phyloP scores from a whole-genome alignment of 1,140 invertebrate genomes.

The Cydia amplana region DNA sequence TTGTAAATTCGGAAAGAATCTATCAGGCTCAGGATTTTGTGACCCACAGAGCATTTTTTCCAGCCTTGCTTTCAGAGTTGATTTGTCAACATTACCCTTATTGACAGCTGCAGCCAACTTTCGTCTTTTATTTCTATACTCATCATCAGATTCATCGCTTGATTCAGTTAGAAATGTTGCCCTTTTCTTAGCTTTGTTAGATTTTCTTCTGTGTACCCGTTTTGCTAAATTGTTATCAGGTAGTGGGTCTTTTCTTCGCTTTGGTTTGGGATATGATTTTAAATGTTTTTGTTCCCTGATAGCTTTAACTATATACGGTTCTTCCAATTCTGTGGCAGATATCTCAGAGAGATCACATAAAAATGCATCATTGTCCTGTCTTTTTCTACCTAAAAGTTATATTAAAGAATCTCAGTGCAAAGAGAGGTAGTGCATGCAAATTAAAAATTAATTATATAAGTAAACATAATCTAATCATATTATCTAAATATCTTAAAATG shows the following conservation, averaged over 20 bases:
- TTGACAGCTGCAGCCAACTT: conserved; percentile 65
- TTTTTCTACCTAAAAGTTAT: conserved; percentile 59
- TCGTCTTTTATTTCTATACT: conserved; percentile 68
- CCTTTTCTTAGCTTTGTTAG: conserved; percentile 48
- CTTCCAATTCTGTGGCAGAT: conserved; percentile 55
- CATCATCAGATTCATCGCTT: conserved; percentile 70
- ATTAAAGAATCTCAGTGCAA: conserved; percentile 38
- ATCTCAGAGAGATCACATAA: conserved; percentile 55
- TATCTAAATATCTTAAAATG: background rate
- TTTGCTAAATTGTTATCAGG: conserved; percentile 41
- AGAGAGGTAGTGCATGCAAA: conserved; percentile 7
- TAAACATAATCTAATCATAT: background rate
- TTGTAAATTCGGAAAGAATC: conserved; percentile 27
- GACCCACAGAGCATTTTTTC: conserved; percentile 59
- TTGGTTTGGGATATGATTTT: conserved; percentile 51
- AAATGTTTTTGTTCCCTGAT: conserved; percentile 44
- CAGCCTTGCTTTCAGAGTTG: conserved; percentile 64
- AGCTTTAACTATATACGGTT: conserved; percentile 44
- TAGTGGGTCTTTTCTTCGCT: conserved; percentile 47
- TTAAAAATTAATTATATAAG: too few species aligned
- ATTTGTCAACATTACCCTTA: conserved; percentile 58
- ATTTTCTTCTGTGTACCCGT: conserved; percentile 60
- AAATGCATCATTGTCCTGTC: conserved; percentile 41
- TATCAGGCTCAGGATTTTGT: conserved; percentile 40
- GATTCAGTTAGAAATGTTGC: conserved; percentile 55